phyloP scores from a whole-genome alignment of 2,113 vertebrate genomes.

The Archilochus colubris region DNA sequence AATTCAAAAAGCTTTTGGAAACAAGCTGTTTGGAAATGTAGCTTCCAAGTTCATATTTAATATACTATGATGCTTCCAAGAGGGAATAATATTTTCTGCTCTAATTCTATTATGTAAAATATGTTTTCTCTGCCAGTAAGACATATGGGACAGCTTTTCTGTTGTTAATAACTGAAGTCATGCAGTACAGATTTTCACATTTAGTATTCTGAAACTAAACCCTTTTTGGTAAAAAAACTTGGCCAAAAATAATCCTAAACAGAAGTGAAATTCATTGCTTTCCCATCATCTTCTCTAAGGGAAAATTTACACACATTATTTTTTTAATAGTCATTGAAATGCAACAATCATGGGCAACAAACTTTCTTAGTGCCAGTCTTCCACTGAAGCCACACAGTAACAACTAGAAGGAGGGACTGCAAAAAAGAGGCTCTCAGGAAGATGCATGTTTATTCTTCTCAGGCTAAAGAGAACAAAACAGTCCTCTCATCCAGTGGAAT shows the following conservation, averaged over 20 bases:
- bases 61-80: constrained; percentile 44
- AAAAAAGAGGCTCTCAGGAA: neutral
- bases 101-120: constrained; percentile 70
- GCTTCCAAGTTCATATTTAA: constrained; percentile 61
- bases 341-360: neutral
- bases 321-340: constrained; percentile 21
- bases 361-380: neutral
- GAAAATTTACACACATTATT: neutral
- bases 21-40: constrained; percentile 42
- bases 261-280: constrained; percentile 55
- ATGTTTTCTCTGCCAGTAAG: constrained; percentile 60
- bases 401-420: neutral
- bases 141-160: constrained; percentile 66
- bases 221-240: constrained; percentile 66
- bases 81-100: constrained; percentile 71
- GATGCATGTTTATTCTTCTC: neutral
- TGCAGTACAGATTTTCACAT: constrained; percentile 62
- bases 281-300: constrained; percentile 30
- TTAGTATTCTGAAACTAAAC: constrained; percentile 55
- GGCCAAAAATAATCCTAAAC: constrained; percentile 42
- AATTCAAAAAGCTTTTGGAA: constrained; percentile 51
- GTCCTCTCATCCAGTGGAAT: neutral
- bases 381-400: neutral
- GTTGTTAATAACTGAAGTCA: constrained; percentile 64
- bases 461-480: neutral